Evolutionary conservation across 2,797 vertebrate species (phyloP), one percentile per base, ranked within the genome.

Genomic region (Bovichtus variegatus): DNA sequence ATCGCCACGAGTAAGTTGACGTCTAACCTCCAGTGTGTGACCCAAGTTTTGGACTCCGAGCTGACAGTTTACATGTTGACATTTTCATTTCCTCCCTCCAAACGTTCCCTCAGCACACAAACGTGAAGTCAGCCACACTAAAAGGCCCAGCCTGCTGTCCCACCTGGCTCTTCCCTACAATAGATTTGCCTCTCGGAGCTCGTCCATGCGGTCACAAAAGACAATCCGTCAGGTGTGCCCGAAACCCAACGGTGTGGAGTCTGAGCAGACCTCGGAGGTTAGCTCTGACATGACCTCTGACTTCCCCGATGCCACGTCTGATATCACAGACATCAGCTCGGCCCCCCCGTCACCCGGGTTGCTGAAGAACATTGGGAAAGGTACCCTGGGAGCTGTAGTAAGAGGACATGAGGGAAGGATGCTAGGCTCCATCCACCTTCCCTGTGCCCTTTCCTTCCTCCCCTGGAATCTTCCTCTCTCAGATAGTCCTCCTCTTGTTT

Each of bases 1-100:
- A 97, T 99, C 63, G 96, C 97, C 92, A 97, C 97, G 63, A 97
- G 98, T 99, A 94, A 97, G 98, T 96, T 15, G 46, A 71, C 80
- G 60, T 61, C 36, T 13, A 0, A n/a, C 50, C 38, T 60, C 34
- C 18, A 1, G 18, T 1, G 4, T 27, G 43, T 41, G 47, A 54
- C 3, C 44, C 41, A 18, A 0, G 23, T 59, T 80, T 51, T n/a
- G 15, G 13, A 65, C 19, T 0, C 2, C 34, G 10, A 44, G 41
- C 21, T 76, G 40, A 50, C 16, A 15, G 18, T 76, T 29, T 27
- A 29, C 49, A 50, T 82, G 72, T 79, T 91, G 64, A 89, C 70
- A 1, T 71, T 85, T 25, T 87, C 57, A 12, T 92, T 86, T 78
- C 71, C 29, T 88, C 93, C 91, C 93, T 83, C 91, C 91, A 89